These are phyloP conservation scores for Xyrauchen texanus DNA, from an alignment of 2,113 vertebrate genomes.

Conservation along the genomic window DNA sequence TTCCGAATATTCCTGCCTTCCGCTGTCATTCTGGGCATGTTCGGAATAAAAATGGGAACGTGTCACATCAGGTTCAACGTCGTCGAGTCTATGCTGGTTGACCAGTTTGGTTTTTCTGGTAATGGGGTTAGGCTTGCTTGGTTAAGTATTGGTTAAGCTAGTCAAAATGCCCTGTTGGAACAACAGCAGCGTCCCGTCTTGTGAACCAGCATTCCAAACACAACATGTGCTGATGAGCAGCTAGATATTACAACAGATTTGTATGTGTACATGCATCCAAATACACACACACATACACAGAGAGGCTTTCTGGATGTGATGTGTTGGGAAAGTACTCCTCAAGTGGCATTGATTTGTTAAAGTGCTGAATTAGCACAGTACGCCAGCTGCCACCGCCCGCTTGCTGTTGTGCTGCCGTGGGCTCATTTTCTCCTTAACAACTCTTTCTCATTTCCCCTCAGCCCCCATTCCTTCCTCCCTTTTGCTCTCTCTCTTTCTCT, in stretches of 20 bases:
- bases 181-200: too few relatives aligned
- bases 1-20: too few relatives aligned
- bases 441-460: slow-evolving; percentile 38
- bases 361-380: slow-evolving; percentile 97
- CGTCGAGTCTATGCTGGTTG: too few relatives aligned
- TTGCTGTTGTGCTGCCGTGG: slow-evolving; percentile 71
- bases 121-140: too few relatives aligned
- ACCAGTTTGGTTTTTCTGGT: too few relatives aligned
- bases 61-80: too few relatives aligned
- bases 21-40: too few relatives aligned
- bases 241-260: not conserved
- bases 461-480: slow-evolving; percentile 22
- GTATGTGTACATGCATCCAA: slow-evolving; percentile 51
- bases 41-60: too few relatives aligned
- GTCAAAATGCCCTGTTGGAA: too few relatives aligned
- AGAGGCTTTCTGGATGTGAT: slow-evolving; percentile 82
- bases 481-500: slow-evolving; percentile 2
- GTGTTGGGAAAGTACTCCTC: slow-evolving; percentile 93
- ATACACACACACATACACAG: slow-evolving; percentile 50
- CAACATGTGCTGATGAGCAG: too few relatives aligned
- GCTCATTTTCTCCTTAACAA: slow-evolving; percentile 63
- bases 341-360: slow-evolving; percentile 99
- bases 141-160: too few relatives aligned
- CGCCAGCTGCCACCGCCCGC: slow-evolving; percentile 84
- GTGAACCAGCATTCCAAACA: too few relatives aligned